These are phyloP conservation scores for Pseudomugil gertrudae DNA, from an alignment of 2,797 vertebrate genomes.

Conservation along the genomic window DNA sequence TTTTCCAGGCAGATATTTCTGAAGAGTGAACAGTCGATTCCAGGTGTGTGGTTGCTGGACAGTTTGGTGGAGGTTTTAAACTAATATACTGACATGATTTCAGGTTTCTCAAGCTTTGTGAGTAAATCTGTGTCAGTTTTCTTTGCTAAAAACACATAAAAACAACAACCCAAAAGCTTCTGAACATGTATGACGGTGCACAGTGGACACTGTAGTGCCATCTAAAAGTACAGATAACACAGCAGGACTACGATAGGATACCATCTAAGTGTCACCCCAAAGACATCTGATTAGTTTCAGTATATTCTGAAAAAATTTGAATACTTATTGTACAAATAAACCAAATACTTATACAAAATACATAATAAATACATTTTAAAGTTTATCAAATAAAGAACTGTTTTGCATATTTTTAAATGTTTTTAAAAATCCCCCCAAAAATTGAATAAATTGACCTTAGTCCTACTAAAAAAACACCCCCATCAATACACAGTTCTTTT, in stretches of 20 bases:
- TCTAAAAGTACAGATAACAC: neutral
- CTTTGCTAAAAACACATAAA: neutral
- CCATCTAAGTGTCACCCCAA: neutral
- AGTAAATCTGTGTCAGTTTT: neutral
- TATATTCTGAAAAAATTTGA: no score
- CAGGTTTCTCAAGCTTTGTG: neutral
- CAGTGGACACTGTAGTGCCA: neutral
- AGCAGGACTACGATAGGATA: neutral
- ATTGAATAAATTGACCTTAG: no score
- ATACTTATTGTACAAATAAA: no score
- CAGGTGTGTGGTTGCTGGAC: neutral
- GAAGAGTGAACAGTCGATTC: conserved; percentile 6
- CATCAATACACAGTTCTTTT: no score
- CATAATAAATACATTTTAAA: no score
- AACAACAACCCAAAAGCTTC: neutral
- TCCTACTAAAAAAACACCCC: no score
- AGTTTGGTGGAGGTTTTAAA: neutral
- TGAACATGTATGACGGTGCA: neutral
- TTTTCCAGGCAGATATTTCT: conserved; percentile 9
- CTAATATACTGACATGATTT: neutral
- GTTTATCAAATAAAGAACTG: no score
- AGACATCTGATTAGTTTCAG: no score
- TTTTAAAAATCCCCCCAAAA: no score
- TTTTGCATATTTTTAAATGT: no score
- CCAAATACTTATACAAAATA: no score